These are phyloP conservation scores for Dromaius novaehollandiae DNA, from an alignment of 2,113 vertebrate species.

Conservation along the genomic window DNA sequence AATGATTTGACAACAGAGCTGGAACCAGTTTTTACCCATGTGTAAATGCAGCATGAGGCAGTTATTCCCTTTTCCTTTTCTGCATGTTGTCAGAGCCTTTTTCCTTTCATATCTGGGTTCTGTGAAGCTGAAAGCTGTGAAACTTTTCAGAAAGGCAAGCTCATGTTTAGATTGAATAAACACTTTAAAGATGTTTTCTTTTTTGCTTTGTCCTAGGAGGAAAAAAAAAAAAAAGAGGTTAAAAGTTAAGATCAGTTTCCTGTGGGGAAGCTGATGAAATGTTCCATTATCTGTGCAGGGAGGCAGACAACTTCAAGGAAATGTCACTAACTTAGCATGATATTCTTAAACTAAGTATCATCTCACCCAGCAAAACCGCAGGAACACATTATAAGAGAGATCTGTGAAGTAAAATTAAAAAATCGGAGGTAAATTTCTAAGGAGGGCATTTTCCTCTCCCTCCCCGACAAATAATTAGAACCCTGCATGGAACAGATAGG, in stretches of 20 bases:
- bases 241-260: conserved; percentile 67
- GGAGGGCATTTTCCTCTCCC: conserved; percentile 12
- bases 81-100: not conserved
- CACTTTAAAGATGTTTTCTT: conserved; percentile 20
- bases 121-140: not conserved
- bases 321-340: conserved; percentile 62
- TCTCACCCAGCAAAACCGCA: conserved; percentile 15
- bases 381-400: conserved; percentile 42
- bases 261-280: conserved; percentile 68
- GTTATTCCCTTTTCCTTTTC: not conserved
- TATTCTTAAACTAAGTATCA: conserved; percentile 39
- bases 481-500: not conserved
- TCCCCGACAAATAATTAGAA: conserved; percentile 19
- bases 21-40: not conserved
- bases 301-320: conserved; percentile 50
- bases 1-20: not conserved
- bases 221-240: not conserved
- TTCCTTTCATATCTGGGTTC: not conserved
- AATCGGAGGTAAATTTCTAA: conserved; percentile 42
- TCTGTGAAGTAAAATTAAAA: conserved; percentile 24
- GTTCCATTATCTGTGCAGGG: conserved; percentile 62
- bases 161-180: conserved; percentile 1
- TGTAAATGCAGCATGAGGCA: not conserved
- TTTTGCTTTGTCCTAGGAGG: conserved; percentile 40
- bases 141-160: conserved; percentile 15